Evolutionary conservation across 2,113 vertebrate genomes (phyloP), one percentile per base, ranked within the genome.

Genomic region (Empidonax alnorum): DNA sequence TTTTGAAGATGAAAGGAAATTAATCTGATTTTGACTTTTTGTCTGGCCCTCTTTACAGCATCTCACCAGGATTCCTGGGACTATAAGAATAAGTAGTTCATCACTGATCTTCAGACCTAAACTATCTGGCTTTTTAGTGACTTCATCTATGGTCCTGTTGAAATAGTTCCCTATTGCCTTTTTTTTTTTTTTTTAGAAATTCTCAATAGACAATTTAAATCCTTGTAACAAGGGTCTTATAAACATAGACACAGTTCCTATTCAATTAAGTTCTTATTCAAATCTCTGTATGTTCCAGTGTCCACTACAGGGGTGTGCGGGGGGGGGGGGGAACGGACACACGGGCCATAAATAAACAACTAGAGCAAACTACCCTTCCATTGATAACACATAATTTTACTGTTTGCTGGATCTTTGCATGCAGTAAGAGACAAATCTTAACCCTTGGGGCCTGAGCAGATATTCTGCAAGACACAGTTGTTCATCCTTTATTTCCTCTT

Each of bases 1-100:
- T 79, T 93, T 56, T 84, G 69, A 85, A 93, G 63, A 91, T 46
- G 33, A 89, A 90, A 82, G 37, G 66, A 89, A 94, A 87, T 22
- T 3, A 73, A 65, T 84, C 56, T 56, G 44, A 89, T 68, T 89
- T 67, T 75, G 53, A 73, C 79, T 88, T 78, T 79, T 46, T 74
- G 39, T 19, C 77, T 76, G 41, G 12, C 5, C 46, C 15, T 75
- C 41, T 84, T 78, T 37, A 49, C 31, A 75, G 13, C 35, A 37
- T 52, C 61, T 81, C 76, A 44, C 42, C 25, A 84, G 71, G n/a
- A 87, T 63, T 18, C 37, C 49, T 50, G 46, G 28, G 41, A 87
- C 49, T 89, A 53, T 19, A 79, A 75, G 37, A 91, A 84, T 58
- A 79, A 24, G 62, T 25, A 89, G 37, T 16, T 87, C n/a, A 79